Conservation (phyloP, 2,888 invertebrate species). For the Ditylenchus weischeri region DNA sequence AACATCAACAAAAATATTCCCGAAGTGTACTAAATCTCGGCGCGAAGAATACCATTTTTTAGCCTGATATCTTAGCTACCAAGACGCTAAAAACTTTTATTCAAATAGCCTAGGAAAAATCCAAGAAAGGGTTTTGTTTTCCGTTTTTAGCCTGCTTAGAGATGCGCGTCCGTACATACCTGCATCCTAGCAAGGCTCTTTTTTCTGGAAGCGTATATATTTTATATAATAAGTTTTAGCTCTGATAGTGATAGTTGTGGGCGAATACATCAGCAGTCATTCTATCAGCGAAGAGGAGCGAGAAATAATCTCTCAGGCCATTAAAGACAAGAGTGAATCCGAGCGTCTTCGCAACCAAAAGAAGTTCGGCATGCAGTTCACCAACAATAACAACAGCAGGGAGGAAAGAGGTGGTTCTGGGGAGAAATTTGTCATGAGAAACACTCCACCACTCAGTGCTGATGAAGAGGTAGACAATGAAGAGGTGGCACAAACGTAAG, state of each 20-base stretch:
- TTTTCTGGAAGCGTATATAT: no score
- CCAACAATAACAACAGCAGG: slow-evolving; percentile 3
- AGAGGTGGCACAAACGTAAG: background rate
- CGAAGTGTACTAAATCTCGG: no score
- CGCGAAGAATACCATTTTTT: no score
- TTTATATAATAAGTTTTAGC: background rate
- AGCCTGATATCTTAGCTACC: no score
- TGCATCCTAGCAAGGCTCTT: no score
- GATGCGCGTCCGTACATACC: no score
- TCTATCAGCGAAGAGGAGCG: slow-evolving; percentile 8
- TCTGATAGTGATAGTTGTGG: slow-evolving; percentile 12
- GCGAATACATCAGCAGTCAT: slow-evolving; percentile 11
- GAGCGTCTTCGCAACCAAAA: slow-evolving; percentile 13
- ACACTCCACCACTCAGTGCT: background rate
- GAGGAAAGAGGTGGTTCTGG: background rate
- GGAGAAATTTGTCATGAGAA: background rate
- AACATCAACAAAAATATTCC: no score
- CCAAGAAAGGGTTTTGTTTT: no score
- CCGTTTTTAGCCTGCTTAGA: no score
- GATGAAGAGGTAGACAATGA: slow-evolving; percentile 3
- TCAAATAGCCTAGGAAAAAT: no score
- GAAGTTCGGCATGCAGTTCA: background rate
- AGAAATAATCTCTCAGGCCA: slow-evolving; percentile 7
- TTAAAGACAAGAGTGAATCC: slow-evolving; percentile 10
- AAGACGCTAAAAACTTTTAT: no score